phyloP scores from a whole-genome alignment of 1,140 invertebrate species.

The Apis florea region DNA sequence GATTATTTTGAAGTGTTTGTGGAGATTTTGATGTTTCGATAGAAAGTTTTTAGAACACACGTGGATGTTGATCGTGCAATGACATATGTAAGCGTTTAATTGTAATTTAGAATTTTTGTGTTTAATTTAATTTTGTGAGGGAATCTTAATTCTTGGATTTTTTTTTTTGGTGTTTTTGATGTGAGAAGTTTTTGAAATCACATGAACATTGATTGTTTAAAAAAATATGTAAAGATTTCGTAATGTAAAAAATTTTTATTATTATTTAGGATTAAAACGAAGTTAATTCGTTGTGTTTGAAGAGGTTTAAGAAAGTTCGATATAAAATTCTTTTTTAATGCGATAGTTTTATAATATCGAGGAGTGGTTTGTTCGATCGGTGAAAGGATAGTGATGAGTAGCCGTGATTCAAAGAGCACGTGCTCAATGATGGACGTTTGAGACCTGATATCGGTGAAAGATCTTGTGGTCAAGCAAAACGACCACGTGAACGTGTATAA shows the following conservation, averaged over 20 bases:
- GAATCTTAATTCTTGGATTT: not conserved
- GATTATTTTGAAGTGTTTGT: no score
- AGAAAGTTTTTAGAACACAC: no score
- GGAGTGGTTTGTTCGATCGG: conserved; percentile 3
- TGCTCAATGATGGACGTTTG: conserved; percentile 2
- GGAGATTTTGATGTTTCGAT: no score
- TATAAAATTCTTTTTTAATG: not conserved
- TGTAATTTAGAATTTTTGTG: not conserved
- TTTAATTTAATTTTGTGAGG: not conserved
- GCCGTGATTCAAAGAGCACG: conserved; percentile 20
- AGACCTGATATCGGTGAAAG: not conserved
- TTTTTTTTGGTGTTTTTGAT: not conserved
- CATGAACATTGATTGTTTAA: not conserved
- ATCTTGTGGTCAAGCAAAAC: not conserved
- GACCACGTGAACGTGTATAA: not conserved
- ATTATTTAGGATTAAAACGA: no score
- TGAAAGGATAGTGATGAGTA: conserved; percentile 28
- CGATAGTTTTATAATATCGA: not conserved
- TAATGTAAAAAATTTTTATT: no score
- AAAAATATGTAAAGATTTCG: not conserved
- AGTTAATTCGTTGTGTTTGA: no score
- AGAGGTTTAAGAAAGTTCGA: no score
- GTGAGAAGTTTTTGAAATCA: not conserved
- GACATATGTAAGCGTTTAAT: no score
- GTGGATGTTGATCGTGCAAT: no score